Evolutionary conservation across 2,113 vertebrate genomes (phyloP).

Genomic region (Podilymbus podiceps): DNA sequence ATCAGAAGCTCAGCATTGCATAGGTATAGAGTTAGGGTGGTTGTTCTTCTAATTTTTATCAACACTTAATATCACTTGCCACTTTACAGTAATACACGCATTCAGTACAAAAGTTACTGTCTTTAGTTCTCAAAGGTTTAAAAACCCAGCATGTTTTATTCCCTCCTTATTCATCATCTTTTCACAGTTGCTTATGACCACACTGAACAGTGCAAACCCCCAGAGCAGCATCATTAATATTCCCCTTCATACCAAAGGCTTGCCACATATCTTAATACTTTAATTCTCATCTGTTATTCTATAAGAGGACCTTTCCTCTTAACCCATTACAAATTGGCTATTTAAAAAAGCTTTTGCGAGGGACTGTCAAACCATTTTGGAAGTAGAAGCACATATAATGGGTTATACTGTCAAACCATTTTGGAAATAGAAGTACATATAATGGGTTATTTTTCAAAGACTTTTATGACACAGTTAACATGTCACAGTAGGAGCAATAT

Average conservation of each 20-base stretch:
- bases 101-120: neutral
- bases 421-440: neutral
- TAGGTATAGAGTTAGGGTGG: neutral
- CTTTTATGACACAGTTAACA: neutral
- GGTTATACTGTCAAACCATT: too few species aligned
- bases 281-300: neutral
- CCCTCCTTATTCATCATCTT: neutral
- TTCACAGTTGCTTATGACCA: neutral
- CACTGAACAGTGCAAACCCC: neutral
- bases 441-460: neutral
- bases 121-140: neutral
- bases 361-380: neutral
- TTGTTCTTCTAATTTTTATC: neutral
- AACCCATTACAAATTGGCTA: neutral
- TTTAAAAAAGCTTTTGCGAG: neutral
- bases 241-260: neutral
- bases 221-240: neutral
- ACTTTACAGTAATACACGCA: neutral
- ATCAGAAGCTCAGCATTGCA: neutral
- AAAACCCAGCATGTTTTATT: neutral
- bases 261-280: neutral
- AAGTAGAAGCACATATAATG: neutral
- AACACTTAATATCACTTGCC: neutral
- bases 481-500: neutral
- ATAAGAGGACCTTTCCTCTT: neutral